These are phyloP conservation scores for Therioaphis trifolii DNA, from an alignment of 2,888 invertebrate genomes.

Conservation along the genomic window DNA sequence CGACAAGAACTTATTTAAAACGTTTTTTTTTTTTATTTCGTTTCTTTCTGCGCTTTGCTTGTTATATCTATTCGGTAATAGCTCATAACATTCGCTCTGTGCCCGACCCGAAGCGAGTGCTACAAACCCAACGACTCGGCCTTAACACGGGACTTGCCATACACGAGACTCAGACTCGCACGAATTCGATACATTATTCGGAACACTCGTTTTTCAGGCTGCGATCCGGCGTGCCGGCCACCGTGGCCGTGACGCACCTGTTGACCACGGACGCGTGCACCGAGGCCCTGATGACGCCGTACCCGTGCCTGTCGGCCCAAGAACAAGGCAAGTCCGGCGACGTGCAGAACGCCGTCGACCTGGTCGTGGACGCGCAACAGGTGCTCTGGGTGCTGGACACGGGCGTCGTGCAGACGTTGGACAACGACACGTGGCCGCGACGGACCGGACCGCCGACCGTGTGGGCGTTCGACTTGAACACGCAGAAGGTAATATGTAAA, in stretches of 20 bases:
- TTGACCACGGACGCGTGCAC: constrained; percentile 67
- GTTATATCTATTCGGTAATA: no score
- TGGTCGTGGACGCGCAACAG: constrained; percentile 74
- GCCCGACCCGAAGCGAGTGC: no score
- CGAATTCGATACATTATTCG: no score
- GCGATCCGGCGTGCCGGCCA: constrained; percentile 1
- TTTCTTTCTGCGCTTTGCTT: no score
- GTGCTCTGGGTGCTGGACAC: constrained; percentile 80
- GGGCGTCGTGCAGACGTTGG: constrained; percentile 69
- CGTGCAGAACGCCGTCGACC: constrained; percentile 79
- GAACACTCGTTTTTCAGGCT: no score
- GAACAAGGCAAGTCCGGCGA: constrained; percentile 75
- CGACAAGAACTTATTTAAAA: no score
- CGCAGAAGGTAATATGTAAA: constrained; percentile 70
- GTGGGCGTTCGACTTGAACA: constrained; percentile 67
- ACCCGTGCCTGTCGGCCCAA: constrained; percentile 76
- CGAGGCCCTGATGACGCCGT: constrained; percentile 72
- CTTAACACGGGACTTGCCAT: no score
- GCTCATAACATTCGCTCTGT: no score
- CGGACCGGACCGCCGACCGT: background rate
- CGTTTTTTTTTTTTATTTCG: no score
- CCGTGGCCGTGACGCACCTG: constrained; percentile 1
- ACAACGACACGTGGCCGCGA: constrained; percentile 69
- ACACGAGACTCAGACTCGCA: no score
- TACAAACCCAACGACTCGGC: no score